Percentiles rank a stretch among this genome's conserved stretches.
These are phyloP conservation scores for Meloidogyne floridensis DNA, from an alignment of 1,140 invertebrate species.

Conservation along the genomic window DNA sequence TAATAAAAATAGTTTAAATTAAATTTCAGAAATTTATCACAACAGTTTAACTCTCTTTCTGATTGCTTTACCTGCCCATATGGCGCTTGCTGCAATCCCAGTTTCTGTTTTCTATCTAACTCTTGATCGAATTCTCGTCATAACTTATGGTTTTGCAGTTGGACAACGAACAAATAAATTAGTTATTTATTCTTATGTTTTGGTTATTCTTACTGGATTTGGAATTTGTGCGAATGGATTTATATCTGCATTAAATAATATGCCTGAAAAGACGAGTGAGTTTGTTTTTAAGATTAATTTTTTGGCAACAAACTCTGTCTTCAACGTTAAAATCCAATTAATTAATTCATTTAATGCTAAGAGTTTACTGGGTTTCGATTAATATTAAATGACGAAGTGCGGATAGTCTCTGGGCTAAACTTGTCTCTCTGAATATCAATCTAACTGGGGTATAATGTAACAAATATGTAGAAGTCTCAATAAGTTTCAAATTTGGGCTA, in stretches of 20 bases:
- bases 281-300: neutral
- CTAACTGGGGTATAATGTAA: no score
- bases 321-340: no score
- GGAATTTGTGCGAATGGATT: slow-evolving; percentile 16
- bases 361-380: no score
- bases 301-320: no score
- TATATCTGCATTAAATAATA: slow-evolving; percentile 13
- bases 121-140: slow-evolving; percentile 24
- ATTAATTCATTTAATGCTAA: no score
- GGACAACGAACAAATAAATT: slow-evolving; percentile 7
- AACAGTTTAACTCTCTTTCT: slow-evolving; percentile 8
- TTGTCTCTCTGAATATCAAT: no score
- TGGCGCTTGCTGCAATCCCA: slow-evolving; percentile 22
- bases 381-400: no score
- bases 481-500: no score
- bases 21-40: slow-evolving; percentile 13
- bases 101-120: slow-evolving; percentile 30
- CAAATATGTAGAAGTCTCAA: no score
- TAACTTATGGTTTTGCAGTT: slow-evolving; percentile 10
- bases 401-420: no score
- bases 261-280: slow-evolving; percentile 18
- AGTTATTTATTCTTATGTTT: slow-evolving; percentile 14
- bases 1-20: neutral
- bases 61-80: slow-evolving; percentile 22
- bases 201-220: slow-evolving; percentile 16